Evolutionary conservation across 2,797 vertebrate species (phyloP).

Genomic region (Syngnathus rostellatus): DNA sequence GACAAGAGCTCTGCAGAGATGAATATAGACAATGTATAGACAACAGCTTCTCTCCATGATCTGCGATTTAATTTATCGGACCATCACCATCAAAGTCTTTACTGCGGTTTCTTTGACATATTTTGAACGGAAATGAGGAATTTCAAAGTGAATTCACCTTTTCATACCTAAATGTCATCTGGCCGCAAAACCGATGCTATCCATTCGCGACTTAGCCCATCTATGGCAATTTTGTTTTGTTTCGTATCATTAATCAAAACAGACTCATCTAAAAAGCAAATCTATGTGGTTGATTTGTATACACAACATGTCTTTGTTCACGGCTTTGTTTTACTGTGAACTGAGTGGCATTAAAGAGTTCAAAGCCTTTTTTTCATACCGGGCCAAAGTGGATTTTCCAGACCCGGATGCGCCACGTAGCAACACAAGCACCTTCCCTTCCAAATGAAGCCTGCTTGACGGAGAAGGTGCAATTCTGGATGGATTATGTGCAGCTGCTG

Average conservation of each 20-base stretch:
- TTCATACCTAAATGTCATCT: neutral
- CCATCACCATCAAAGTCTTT: neutral
- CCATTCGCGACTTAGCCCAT: too few species aligned
- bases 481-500: conserved; percentile 19
- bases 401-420: conserved; percentile 94
- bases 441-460: conserved; percentile 49
- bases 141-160: neutral
- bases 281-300: too few species aligned
- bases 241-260: too few species aligned
- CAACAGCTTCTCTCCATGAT: neutral
- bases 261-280: too few species aligned
- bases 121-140: neutral
- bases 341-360: neutral
- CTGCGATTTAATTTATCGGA: neutral
- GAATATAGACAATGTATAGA: conserved; percentile 1
- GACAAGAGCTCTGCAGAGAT: conserved; percentile 71
- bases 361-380: conserved; percentile 58
- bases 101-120: neutral
- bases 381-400: conserved; percentile 90
- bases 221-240: too few species aligned
- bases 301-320: neutral
- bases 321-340: neutral
- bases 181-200: too few species aligned
- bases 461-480: conserved; percentile 1
- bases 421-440: conserved; percentile 83